Evolutionary conservation across 2,888 invertebrate species (phyloP), one percentile per base, ranked within the genome.

Genomic region (Epistrophe eligans): DNA sequence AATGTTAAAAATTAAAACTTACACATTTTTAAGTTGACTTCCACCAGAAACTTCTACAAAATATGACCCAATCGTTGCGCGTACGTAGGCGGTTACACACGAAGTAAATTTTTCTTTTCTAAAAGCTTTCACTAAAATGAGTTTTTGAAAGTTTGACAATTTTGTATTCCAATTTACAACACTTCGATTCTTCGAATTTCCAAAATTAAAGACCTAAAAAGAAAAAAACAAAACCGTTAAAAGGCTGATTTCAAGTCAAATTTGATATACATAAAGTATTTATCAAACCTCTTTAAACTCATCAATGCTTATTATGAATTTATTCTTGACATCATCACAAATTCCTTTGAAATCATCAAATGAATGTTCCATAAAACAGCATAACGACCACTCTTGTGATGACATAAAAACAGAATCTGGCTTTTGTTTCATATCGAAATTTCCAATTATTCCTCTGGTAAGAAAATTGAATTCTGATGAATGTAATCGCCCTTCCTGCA

Each of bases 41-140:
- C 91, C 95, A 38, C 96, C 95, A 0, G 97, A 97, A 85, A 96
- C 96, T 92, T 98, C 98, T 7, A 98, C 96, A 91, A 98, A 98
- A 67, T 95, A 94, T 71, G 95, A 92, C 0, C 98, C 98, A 19
- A 98, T 94, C 89, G 96, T 96, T 45, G 93, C 94, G 90, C 95
- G 94, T 1, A 98, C 97, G 92, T 96, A 98, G 88, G 96, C 95
- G 0, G 96, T 96, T 10, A 97, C 95, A 2, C 96, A 97, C 90
- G 97, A 96, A 35, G 97, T 95, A 24, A 98, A 93, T 92, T 96
- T 96, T 90, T 98, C 97, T 92, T 97, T 97, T 89, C 95, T 95
- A 66, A 98, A 94, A 35, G 95, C 94, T 92, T 96, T 96, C 3
- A 98, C 91, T 43, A 98, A 92, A 94, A 98, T 95, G 11, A 98